A percentile compares a stretch with the other conserved stretches of the same genome.
phyloP scores from a whole-genome alignment of 2,888 invertebrate genomes.

The Xylota segnis region DNA sequence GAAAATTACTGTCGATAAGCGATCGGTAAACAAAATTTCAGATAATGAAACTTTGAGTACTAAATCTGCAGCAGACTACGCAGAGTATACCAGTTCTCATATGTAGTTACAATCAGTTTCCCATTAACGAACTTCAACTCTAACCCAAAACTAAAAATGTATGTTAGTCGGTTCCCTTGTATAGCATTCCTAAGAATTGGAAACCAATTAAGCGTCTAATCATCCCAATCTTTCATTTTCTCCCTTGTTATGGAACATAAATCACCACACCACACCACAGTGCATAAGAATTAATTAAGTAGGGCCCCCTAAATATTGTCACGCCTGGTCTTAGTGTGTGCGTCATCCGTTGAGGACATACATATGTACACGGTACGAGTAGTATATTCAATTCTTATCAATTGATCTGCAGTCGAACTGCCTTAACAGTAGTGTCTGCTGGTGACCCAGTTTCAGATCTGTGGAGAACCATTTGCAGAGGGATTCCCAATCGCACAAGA shows the following conservation, averaged over 20 bases:
- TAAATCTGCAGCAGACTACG: neutral
- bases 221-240: neutral
- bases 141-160: constrained; percentile 14
- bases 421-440: no score
- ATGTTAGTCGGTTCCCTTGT: neutral
- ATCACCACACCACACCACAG: constrained; percentile 7
- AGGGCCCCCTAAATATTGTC: constrained; percentile 2
- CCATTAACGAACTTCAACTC: constrained; percentile 8
- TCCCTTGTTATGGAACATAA: constrained; percentile 9
- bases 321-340: constrained; percentile 12
- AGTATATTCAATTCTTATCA: constrained; percentile 18
- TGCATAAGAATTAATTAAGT: constrained; percentile 5
- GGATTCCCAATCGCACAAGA: neutral
- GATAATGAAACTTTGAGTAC: constrained; percentile 8
- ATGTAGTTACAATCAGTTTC: neutral
- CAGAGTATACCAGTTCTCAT: neutral
- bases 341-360: neutral
- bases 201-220: constrained; percentile 42
- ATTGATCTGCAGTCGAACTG: constrained; percentile 17
- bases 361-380: no score
- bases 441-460: constrained; percentile 36
- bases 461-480: constrained; percentile 6
- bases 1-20: constrained; percentile 29
- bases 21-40: constrained; percentile 30
- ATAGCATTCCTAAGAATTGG: constrained; percentile 17